Percentiles rank a stretch among this genome's conserved stretches.
Evolutionary conservation across 2,113 vertebrate genomes (phyloP).

Genomic region (Oncorhynchus tshawytscha): DNA sequence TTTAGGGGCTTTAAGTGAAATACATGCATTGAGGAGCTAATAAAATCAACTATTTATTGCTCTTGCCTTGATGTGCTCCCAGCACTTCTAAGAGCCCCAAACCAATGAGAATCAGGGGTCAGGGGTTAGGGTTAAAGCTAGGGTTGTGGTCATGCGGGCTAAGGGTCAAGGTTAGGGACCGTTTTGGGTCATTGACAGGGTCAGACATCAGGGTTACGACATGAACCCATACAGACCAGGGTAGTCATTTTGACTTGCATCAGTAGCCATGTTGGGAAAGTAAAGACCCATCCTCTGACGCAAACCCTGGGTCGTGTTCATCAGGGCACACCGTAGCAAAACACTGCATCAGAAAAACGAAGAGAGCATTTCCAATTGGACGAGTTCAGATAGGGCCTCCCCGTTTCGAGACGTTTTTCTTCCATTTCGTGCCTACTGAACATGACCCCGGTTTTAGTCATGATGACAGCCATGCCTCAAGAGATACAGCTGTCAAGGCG

Average conservation of each 20-base stretch:
- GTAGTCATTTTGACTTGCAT: background rate
- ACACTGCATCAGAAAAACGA: too few species aligned
- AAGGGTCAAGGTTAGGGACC: background rate
- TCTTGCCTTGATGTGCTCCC: slow-evolving; percentile 42
- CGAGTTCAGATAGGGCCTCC: too few species aligned
- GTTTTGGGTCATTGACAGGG: too few species aligned
- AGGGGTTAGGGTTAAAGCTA: background rate
- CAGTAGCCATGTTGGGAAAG: slow-evolving; percentile 1
- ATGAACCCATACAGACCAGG: background rate
- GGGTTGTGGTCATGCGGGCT: background rate
- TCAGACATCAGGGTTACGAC: too few species aligned
- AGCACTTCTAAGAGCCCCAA: slow-evolving; percentile 40
- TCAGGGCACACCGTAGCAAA: too few species aligned
- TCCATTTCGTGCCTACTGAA: too few species aligned
- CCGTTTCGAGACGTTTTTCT: too few species aligned
- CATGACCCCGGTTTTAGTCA: too few species aligned
- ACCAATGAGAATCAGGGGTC: slow-evolving; percentile 20
- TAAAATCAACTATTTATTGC: slow-evolving; percentile 61
- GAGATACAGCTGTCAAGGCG: slow-evolving; percentile 49
- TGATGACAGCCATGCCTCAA: slow-evolving; percentile 30
- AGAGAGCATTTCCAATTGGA: too few species aligned
- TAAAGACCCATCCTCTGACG: slow-evolving; percentile 20
- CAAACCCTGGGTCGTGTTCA: slow-evolving; percentile 3
- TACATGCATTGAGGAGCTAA: slow-evolving; percentile 46
- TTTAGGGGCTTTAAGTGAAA: slow-evolving; percentile 49